Percentiles rank a stretch among this genome's conserved stretches.
Conservation (phyloP, 1,140 invertebrate species). For the Sarcophaga peregrina region DNA sequence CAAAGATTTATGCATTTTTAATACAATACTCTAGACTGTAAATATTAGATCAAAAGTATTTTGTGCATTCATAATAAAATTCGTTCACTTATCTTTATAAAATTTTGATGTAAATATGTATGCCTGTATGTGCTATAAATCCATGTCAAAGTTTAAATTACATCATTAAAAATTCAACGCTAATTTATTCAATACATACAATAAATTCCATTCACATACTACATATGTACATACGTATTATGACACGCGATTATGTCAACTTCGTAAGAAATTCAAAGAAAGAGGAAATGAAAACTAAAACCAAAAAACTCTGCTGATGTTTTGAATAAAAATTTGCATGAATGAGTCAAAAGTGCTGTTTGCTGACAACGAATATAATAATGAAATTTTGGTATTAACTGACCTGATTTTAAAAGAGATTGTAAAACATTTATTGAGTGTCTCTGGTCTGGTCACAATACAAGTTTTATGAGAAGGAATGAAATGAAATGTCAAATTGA, state of each 20-base stretch:
- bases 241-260: slow-evolving; percentile 40
- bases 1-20: too few relatives aligned
- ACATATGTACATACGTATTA: neutral
- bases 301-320: neutral
- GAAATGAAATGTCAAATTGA: neutral
- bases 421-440: neutral
- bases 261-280: neutral
- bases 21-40: too few relatives aligned
- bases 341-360: too few relatives aligned
- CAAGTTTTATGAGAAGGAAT: neutral
- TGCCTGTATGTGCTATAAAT: too few relatives aligned
- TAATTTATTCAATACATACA: slow-evolving; percentile 2
- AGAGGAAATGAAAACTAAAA: neutral
- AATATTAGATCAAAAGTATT: too few relatives aligned
- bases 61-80: too few relatives aligned
- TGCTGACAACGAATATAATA: too few relatives aligned
- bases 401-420: neutral
- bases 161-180: slow-evolving; percentile 10
- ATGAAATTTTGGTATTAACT: too few relatives aligned
- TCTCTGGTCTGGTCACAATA: neutral
- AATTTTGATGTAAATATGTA: too few relatives aligned
- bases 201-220: too few relatives aligned
- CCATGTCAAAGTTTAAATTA: neutral
- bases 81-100: too few relatives aligned
- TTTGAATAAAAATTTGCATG: too few relatives aligned